Evolutionary conservation across 2,797 vertebrate species (phyloP).

Genomic region (Lates japonicus): DNA sequence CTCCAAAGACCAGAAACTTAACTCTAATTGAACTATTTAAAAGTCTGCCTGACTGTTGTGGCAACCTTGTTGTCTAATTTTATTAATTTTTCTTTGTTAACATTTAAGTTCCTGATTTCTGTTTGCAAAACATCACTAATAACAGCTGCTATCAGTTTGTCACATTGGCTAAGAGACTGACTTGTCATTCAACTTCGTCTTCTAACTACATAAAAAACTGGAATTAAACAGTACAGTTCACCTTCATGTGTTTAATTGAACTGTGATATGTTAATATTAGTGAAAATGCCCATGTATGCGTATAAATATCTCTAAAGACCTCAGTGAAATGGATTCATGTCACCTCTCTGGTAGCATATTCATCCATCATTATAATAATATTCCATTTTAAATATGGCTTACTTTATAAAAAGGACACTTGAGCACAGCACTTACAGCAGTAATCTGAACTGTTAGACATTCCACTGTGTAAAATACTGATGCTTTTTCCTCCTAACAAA

Average conservation of each 20-base stretch:
- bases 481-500: conserved; percentile 1
- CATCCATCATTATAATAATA: neutral
- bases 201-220: neutral
- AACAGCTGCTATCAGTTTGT: neutral
- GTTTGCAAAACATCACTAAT: neutral
- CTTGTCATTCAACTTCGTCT: neutral
- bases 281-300: neutral
- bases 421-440: neutral
- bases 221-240: conserved; percentile 5
- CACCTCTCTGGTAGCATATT: neutral
- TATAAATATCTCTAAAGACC: neutral
- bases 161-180: neutral
- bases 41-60: neutral
- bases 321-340: neutral
- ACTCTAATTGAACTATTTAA: neutral
- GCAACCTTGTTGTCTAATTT: neutral
- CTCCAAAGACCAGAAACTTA: neutral
- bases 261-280: neutral
- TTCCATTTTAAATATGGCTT: neutral
- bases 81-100: neutral
- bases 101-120: neutral
- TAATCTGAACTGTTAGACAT: neutral
- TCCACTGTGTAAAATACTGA: neutral
- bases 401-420: conserved; percentile 13
- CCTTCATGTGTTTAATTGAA: neutral